Evolutionary conservation across 2,113 vertebrate genomes (phyloP).

Genomic region (Planiliza haematocheilus): DNA sequence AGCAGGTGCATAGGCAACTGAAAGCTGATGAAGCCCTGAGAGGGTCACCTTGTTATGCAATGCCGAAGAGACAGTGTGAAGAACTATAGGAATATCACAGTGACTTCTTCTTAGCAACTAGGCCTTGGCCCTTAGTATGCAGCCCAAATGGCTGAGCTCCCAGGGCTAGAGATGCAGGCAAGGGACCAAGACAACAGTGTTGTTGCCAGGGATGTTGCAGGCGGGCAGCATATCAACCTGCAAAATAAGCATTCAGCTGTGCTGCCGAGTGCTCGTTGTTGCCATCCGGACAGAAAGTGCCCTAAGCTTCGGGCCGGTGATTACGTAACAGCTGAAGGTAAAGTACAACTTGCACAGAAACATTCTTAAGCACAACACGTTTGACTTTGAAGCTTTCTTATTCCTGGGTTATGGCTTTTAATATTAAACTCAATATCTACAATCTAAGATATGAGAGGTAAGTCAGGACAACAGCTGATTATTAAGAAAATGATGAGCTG

Average conservation of each 20-base stretch:
- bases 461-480: background rate
- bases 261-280: constrained; percentile 36
- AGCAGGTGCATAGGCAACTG: background rate
- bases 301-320: constrained; percentile 3
- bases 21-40: background rate
- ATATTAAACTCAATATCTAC: background rate
- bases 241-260: constrained; percentile 34
- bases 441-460: background rate
- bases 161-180: constrained; percentile 43
- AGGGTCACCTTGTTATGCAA: constrained; percentile 13
- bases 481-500: background rate
- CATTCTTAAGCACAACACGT: background rate
- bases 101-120: constrained; percentile 33
- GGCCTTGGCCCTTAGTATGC: constrained; percentile 1
- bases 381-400: too few species aligned
- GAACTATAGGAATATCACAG: constrained; percentile 14
- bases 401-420: background rate
- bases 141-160: constrained; percentile 59
- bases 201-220: constrained; percentile 72
- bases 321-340: constrained; percentile 48
- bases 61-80: constrained; percentile 7
- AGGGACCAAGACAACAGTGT: constrained; percentile 59
- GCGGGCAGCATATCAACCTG: constrained; percentile 51
- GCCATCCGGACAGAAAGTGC: constrained; percentile 35
- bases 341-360: constrained; percentile 1